Evolutionary conservation across 2,113 vertebrate genomes (phyloP), one percentile per base, ranked within the genome.

Genomic region (Triplophysa rosa): DNA sequence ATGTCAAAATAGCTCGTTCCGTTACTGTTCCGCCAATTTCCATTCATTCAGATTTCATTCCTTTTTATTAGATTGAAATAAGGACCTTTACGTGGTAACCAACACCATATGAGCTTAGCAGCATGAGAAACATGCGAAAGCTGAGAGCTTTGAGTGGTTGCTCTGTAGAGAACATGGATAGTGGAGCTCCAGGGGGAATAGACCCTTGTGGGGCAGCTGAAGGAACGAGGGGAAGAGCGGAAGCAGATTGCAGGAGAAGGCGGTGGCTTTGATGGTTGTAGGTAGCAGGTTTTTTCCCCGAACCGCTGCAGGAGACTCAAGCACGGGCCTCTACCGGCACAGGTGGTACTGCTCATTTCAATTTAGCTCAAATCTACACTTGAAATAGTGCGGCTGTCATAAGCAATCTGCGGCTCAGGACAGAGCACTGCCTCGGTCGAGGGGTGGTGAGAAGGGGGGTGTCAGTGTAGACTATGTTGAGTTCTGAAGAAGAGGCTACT

Each of bases 271-370:
- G 90, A 92, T 89, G 91, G 88, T 87, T 86, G 87, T 87, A 90
- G 89, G 87, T 88, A 90, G 86, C 85, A 87, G 86, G 83, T 88
- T 87, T 84, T 58, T 80, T 83, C 76, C 77, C 68, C 78, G 79
- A 37, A 67, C 73, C 82, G 78, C 82, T 76, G 67, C 12, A 19
- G 69, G 78, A 71, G 52, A 61, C 33, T 59, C 2, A 12, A 68
- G 79, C 40, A 40, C 37, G 80, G 87, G 86, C 85, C 87, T 88
- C 67, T 88, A 83, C 87, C 87, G 87, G 89, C 90, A 92, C 92
- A 92, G 91, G 91, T 92, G 91, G 86, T 89, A 89, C 87, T 90
- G 92, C 90, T 91, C 89, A 84, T 88, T 90, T 89, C 90, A 92
- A 92, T 93, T 92, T 92, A 89, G 84, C 91, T 93, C 92, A 93